Conservation (phyloP, 2,113 vertebrate species). For the Microtus oregoni region DNA sequence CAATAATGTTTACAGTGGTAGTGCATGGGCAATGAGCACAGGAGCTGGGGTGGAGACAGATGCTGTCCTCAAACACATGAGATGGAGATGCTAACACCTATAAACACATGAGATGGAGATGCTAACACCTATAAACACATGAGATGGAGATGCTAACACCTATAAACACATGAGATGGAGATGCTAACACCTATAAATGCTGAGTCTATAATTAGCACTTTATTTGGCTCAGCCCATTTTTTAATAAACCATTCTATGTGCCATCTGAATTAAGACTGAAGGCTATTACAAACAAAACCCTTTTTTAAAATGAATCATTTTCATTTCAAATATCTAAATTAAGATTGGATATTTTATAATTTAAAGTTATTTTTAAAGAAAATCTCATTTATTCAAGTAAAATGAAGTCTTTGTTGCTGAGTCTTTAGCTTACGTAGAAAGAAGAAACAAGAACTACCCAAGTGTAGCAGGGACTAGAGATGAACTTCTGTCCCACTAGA, state of each 20-base stretch:
- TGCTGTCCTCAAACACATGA: neutral
- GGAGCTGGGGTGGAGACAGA: neutral
- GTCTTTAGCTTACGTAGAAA: slow-evolving; percentile 8
- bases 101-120: neutral
- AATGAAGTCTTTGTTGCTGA: slow-evolving; percentile 50
- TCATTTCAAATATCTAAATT: slow-evolving; percentile 47
- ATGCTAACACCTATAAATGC: neutral
- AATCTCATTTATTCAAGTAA: slow-evolving; percentile 20
- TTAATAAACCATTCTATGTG: slow-evolving; percentile 21
- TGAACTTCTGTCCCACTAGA: slow-evolving; percentile 80
- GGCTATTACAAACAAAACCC: neutral
- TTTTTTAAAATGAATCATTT: slow-evolving; percentile 25
- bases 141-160: no score
- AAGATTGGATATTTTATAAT: slow-evolving; percentile 1
- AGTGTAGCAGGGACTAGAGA: neutral
- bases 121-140: no score
- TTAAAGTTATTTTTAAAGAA: slow-evolving; percentile 55
- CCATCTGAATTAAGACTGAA: slow-evolving; percentile 54
- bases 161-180: no score
- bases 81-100: neutral
- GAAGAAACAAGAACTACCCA: slow-evolving; percentile 25
- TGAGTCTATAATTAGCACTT: neutral
- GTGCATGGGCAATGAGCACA: neutral
- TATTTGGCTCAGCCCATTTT: slow-evolving; percentile 9
- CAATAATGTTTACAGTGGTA: slow-evolving; percentile 27